Base-by-base conservation (phyloP, 1,140 invertebrate genomes). In the Octopus sinensis region DNA sequence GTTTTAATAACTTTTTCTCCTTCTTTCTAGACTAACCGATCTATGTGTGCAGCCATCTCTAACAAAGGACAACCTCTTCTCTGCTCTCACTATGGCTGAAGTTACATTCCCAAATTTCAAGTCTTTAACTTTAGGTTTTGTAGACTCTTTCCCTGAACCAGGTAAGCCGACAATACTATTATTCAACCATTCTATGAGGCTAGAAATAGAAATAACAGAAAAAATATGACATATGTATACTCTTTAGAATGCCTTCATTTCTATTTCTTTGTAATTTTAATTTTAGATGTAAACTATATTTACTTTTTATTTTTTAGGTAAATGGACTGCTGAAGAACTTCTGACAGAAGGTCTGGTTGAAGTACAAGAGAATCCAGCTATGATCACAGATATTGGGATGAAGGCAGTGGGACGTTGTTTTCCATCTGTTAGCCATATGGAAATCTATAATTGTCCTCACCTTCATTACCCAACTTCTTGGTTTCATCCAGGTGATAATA, bases 381-480 rank as follows among this genome's bases (percentile, higher is more conserved):
- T 86, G 53, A 85, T 90, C 7, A 90, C 88, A 62, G 88, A 90
- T 80, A 84, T 85, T 79, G 89, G 89, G 9, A 86, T 90, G 84
- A 85, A 85, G 79, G 81, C 85, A 7, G 86, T 85, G 7, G 84
- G 84, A 13, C 80, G 85, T 51, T 81, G 87, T n/a, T 89, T 90
- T 76, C 83, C 82, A 10, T 53, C 79, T 51, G 43, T 88, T 0
- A 84, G 80, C 82, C 83, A 76, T 30, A 68, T 90, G 68, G 83
- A 84, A 52, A 82, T 89, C 23, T 87, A 86, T 80, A 88, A 89
- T 77, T 88, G 88, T 80, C 88, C 88, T 17, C 88, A 89, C 76
- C 82, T 90, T 10, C 80, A 85, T 76, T 79, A 82, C 6, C 86
- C 86, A 7, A 84, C 84, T 52, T 56, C 80, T 5, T 90, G 89